phyloP scores from a whole-genome alignment of 2,888 invertebrate species.

The Nomada ferruginata region DNA sequence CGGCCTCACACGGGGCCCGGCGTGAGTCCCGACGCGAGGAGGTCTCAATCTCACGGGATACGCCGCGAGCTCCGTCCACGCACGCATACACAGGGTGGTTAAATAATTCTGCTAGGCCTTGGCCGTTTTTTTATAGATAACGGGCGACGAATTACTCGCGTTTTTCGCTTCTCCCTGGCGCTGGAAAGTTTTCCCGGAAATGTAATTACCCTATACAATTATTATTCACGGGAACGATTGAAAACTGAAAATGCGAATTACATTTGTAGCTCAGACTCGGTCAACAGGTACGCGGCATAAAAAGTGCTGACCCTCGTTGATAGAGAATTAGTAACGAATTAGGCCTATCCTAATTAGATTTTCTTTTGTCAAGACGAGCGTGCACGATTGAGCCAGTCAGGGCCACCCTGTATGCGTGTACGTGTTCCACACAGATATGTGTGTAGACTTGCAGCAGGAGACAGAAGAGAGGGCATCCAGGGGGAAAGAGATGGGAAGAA shows the following conservation, averaged over 20 bases:
- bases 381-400: slow-evolving; percentile 16
- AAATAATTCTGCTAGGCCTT: slow-evolving; percentile 45
- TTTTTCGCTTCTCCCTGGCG: too few relatives aligned
- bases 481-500: slow-evolving; percentile 48
- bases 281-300: too few relatives aligned
- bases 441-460: slow-evolving; percentile 37
- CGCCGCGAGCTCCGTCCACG: slow-evolving; percentile 66
- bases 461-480: slow-evolving; percentile 26
- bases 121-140: too few relatives aligned
- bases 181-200: too few relatives aligned
- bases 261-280: too few relatives aligned
- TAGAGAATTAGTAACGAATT: too few relatives aligned
- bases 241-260: too few relatives aligned
- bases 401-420: slow-evolving; percentile 58
- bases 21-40: slow-evolving; percentile 79
- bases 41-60: slow-evolving; percentile 80
- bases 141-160: too few relatives aligned
- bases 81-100: slow-evolving; percentile 63
- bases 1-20: slow-evolving; percentile 76
- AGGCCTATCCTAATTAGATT: too few relatives aligned
- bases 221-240: too few relatives aligned
- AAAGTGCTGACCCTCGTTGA: too few relatives aligned
- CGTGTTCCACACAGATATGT: slow-evolving; percentile 33
- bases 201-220: too few relatives aligned
- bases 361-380: neutral